phyloP scores from a whole-genome alignment of 2,113 vertebrate genomes.

The Phaethon lepturus region DNA sequence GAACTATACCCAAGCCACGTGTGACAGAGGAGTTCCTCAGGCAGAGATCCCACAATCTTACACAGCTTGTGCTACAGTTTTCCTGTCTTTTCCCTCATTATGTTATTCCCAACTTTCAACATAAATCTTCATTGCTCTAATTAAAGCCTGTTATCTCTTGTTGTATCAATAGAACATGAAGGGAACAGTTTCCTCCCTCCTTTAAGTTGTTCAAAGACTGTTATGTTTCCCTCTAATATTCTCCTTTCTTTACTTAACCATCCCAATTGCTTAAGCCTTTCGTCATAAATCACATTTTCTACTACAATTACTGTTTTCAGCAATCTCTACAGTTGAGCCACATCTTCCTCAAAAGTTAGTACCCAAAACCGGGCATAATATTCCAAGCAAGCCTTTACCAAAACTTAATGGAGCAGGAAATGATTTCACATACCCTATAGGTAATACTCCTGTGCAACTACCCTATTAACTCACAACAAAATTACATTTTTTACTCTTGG shows the following conservation, averaged over 20 bases:
- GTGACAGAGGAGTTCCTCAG: not conserved
- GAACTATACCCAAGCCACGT: not conserved
- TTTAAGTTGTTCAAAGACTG: not conserved
- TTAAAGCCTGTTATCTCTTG: not conserved
- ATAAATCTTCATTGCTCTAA: not conserved
- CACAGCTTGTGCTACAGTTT: not conserved
- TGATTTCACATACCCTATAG: not conserved
- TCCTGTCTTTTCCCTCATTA: not conserved
- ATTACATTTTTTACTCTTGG: not conserved
- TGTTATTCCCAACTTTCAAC: not conserved
- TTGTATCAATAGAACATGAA: not conserved
- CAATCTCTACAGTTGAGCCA: not conserved
- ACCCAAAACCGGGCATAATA: not conserved
- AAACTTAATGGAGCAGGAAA: not conserved
- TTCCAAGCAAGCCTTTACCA: not conserved
- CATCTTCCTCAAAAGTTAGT: not conserved
- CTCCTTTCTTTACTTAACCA: not conserved
- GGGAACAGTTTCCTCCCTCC: not conserved
- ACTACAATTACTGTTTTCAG: not conserved
- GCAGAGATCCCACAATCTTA: not conserved
- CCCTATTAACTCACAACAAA: slow-evolving; percentile 10
- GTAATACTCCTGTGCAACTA: not conserved
- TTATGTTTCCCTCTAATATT: not conserved
- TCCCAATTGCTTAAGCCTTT: not conserved
- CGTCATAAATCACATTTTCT: not conserved